phyloP scores from a whole-genome alignment of 2,797 vertebrate genomes.

The Buceros bicornis region DNA sequence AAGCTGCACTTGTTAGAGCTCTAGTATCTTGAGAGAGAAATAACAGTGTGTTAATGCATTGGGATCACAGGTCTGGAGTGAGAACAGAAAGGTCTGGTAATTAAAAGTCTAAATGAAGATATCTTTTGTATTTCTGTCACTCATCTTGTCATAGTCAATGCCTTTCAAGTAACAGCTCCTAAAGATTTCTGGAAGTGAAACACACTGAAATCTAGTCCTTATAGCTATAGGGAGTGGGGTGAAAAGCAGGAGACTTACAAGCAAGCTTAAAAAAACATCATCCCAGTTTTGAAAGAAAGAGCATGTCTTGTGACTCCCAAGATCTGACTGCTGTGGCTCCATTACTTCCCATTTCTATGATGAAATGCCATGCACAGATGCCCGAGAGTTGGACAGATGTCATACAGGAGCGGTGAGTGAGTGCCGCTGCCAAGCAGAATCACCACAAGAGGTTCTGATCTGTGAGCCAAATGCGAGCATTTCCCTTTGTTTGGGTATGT shows the following conservation, averaged over 20 bases:
- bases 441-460: neutral
- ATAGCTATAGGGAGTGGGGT: neutral
- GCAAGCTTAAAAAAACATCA: neutral
- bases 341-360: neutral
- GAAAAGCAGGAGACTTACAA: neutral
- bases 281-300: neutral
- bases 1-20: neutral
- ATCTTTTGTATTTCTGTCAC: neutral
- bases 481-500: neutral
- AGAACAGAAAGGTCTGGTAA: neutral
- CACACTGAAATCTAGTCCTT: neutral
- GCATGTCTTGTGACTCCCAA: neutral
- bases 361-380: neutral
- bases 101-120: neutral
- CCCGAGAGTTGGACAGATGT: no score
- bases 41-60: neutral
- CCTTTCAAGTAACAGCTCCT: neutral
- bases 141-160: neutral
- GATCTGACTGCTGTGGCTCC: neutral
- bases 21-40: neutral
- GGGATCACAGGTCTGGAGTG: neutral
- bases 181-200: neutral
- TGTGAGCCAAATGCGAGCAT: rapidly evolving
- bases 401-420: rapidly evolving
- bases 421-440: neutral